A percentile compares a stretch with the other conserved stretches of the same genome.
These are phyloP conservation scores for Tinea trinotella DNA, from an alignment of 2,888 invertebrate genomes.

Conservation along the genomic window DNA sequence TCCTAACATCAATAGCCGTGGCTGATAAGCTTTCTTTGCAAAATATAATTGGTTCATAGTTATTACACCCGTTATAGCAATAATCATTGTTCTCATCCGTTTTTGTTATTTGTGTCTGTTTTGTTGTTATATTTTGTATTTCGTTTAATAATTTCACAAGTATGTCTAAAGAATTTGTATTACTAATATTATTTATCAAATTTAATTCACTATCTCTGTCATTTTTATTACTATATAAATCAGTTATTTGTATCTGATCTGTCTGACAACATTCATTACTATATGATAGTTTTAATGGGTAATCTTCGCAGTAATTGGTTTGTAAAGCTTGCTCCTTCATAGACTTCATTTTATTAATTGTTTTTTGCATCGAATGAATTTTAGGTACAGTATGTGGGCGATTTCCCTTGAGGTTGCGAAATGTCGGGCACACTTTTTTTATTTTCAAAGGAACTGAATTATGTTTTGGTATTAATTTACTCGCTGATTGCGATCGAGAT, in stretches of 20 bases:
- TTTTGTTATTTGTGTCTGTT: constrained; percentile 29
- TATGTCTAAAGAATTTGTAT: constrained; percentile 51
- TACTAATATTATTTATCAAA: constrained; percentile 28
- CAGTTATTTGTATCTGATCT: background rate
- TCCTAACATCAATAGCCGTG: background rate
- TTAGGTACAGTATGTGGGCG: background rate
- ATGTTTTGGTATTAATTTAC: background rate
- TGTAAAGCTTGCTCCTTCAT: constrained; percentile 1
- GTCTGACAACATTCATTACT: constrained; percentile 8
- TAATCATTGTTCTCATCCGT: background rate
- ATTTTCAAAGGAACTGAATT: constrained; percentile 40
- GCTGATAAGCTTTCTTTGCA: background rate
- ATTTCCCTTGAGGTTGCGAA: constrained; percentile 29
- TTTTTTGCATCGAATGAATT: background rate
- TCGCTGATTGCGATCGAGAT: background rate
- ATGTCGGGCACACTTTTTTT: constrained; percentile 47
- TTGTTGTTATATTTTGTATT: constrained; percentile 53
- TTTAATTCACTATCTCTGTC: background rate
- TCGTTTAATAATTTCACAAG: constrained; percentile 54
- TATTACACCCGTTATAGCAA: background rate
- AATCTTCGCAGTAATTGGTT: background rate
- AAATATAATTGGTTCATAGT: background rate
- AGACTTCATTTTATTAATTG: background rate
- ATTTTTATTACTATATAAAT: background rate
- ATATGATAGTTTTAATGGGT: background rate